Conservation (phyloP, 2,888 invertebrate species). For the Anthoptus insignis region DNA sequence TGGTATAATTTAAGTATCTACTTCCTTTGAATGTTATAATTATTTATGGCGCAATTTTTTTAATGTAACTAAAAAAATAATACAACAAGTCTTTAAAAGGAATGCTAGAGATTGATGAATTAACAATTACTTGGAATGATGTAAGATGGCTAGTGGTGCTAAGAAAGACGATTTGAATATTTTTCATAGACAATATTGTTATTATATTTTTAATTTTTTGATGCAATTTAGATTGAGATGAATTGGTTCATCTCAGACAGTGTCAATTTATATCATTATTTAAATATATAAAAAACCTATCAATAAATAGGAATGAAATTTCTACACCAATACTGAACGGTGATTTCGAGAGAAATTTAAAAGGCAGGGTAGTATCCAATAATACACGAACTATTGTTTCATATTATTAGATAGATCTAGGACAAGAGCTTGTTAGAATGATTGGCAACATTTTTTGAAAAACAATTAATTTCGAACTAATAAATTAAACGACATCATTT, state of each 20-base stretch:
- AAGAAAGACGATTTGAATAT: constrained; percentile 71
- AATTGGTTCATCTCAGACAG: constrained; percentile 65
- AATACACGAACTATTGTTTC: constrained; percentile 59
- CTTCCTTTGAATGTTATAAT: neutral
- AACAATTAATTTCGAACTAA: too few species aligned
- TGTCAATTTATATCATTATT: constrained; percentile 75
- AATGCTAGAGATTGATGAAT: constrained; percentile 21
- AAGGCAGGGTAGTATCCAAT: constrained; percentile 76
- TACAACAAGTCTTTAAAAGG: constrained; percentile 4
- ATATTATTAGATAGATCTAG: constrained; percentile 47
- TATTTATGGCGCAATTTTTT: constrained; percentile 6
- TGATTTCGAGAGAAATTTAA: constrained; percentile 64
- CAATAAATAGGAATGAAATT: constrained; percentile 41
- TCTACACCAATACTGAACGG: constrained; percentile 55
- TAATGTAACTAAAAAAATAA: constrained; percentile 5
- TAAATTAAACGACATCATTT: neutral
- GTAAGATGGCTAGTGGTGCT: constrained; percentile 74
- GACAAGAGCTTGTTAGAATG: constrained; percentile 18
- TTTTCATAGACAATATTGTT: constrained; percentile 82
- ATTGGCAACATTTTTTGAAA: too few species aligned
- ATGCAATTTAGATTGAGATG: constrained; percentile 77
- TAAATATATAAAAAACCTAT: constrained; percentile 52
- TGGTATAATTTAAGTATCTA: constrained; percentile 6
- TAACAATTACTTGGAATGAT: constrained; percentile 9
- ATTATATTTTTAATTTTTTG: constrained; percentile 77